These are phyloP conservation scores for Myodes glareolus DNA, from an alignment of 2,113 vertebrate genomes.

Conservation along the genomic window DNA sequence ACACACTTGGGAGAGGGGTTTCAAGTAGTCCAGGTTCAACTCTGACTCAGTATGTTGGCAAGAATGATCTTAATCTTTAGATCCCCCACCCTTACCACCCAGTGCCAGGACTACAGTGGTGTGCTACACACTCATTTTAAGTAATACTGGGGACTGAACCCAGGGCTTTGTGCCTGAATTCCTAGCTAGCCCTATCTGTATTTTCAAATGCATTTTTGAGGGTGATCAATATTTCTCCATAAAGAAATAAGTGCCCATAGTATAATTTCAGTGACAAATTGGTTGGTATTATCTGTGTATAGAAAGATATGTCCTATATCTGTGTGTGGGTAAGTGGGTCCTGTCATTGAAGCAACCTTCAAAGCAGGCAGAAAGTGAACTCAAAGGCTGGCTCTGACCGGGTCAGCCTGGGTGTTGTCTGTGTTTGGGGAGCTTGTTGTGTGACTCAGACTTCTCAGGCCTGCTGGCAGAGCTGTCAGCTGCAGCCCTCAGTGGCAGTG, in stretches of 20 bases:
- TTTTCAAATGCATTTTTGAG: conserved; percentile 26
- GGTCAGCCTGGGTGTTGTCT: neutral
- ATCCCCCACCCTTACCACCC: neutral
- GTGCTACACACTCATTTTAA: neutral
- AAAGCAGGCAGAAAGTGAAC: neutral
- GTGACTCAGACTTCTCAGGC: neutral
- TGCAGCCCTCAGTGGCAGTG: neutral
- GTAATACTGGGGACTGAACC: neutral
- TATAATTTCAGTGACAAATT: neutral
- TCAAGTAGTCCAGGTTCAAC: neutral
- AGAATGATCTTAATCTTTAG: neutral
- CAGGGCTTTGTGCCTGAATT: neutral
- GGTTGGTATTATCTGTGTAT: neutral
- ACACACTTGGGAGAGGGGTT: neutral
- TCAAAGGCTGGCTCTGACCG: neutral
- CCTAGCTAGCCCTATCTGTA: neutral
- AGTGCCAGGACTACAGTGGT: neutral
- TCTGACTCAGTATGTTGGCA: no score
- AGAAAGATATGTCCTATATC: neutral
- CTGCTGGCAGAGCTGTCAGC: neutral
- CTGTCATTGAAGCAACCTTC: conserved; percentile 13
- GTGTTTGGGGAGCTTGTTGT: neutral
- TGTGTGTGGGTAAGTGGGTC: neutral
- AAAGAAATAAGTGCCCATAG: neutral
- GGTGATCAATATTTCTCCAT: neutral